Percentiles rank a stretch among this genome's conserved stretches.
These are phyloP conservation scores for Tetrao urogallus DNA, from an alignment of 2,113 vertebrate species.

Conservation along the genomic window DNA sequence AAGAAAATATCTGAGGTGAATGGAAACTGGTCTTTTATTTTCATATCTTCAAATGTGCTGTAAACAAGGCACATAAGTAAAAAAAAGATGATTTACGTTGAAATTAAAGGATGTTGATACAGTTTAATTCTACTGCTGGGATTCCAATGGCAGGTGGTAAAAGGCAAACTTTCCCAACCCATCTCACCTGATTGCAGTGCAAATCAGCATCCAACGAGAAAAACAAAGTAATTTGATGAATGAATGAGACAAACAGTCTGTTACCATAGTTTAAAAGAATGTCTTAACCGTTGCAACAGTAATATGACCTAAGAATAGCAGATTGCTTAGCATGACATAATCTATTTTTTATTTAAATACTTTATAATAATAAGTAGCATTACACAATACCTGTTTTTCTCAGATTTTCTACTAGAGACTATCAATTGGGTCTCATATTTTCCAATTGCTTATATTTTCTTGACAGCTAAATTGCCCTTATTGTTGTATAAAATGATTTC, in stretches of 20 bases:
- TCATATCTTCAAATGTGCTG: background rate
- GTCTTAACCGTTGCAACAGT: background rate
- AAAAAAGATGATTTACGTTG: background rate
- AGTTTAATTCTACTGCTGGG: constrained; percentile 20
- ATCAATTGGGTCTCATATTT: constrained; percentile 23
- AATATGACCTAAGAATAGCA: background rate
- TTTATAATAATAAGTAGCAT: background rate
- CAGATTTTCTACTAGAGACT: constrained; percentile 37
- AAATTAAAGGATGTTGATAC: background rate
- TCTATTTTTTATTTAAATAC: background rate
- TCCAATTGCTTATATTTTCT: constrained; percentile 34
- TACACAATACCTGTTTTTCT: background rate
- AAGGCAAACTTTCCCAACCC: constrained; percentile 18
- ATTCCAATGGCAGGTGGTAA: background rate
- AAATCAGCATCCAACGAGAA: background rate
- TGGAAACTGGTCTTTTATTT: background rate
- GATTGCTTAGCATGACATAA: background rate
- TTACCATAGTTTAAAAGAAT: background rate
- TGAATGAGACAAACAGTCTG: background rate
- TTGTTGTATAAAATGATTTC: constrained; percentile 46
- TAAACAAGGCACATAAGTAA: background rate
- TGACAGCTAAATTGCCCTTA: background rate
- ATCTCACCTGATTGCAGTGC: background rate
- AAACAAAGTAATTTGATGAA: background rate
- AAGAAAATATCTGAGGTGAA: background rate